Percentiles rank a stretch among this genome's conserved stretches.
Conservation (phyloP, 2,888 invertebrate genomes). For the Tetranychus truncatus region DNA sequence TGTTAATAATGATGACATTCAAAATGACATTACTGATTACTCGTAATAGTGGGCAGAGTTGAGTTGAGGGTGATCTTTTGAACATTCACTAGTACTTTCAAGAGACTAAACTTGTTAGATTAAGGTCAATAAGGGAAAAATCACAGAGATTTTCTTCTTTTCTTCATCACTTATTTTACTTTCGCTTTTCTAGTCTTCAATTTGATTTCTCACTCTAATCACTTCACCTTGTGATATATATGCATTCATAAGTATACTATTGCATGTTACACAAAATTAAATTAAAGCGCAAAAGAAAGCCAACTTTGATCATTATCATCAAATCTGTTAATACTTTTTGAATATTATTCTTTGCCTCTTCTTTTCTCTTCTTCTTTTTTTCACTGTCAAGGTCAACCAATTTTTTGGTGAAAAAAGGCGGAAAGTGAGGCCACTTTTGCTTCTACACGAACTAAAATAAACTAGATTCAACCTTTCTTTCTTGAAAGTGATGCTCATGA, state of each 20-base stretch:
- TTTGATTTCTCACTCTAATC: too few species aligned
- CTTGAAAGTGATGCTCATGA: not conserved
- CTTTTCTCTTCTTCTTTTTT: not conserved
- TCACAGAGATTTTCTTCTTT: not conserved
- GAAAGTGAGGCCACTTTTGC: not conserved
- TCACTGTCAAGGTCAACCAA: not conserved
- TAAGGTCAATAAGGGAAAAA: not conserved
- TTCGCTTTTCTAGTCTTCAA: not conserved
- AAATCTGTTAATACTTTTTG: too few species aligned
- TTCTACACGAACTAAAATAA: not conserved
- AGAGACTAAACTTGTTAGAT: not conserved
- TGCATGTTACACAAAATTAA: too few species aligned
- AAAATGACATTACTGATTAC: not conserved
- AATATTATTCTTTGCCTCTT: too few species aligned
- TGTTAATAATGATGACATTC: not conserved
- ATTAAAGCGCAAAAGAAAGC: too few species aligned
- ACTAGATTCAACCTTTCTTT: not conserved
- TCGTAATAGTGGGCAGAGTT: not conserved
- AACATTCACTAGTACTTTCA: not conserved
- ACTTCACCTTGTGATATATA: too few species aligned
- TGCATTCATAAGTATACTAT: too few species aligned
- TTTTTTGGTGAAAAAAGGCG: not conserved
- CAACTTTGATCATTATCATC: too few species aligned
- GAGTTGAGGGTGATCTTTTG: not conserved
- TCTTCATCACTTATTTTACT: not conserved